These are phyloP conservation scores for Tortricodes alternella DNA, from an alignment of 2,888 invertebrate genomes.

Conservation along the genomic window DNA sequence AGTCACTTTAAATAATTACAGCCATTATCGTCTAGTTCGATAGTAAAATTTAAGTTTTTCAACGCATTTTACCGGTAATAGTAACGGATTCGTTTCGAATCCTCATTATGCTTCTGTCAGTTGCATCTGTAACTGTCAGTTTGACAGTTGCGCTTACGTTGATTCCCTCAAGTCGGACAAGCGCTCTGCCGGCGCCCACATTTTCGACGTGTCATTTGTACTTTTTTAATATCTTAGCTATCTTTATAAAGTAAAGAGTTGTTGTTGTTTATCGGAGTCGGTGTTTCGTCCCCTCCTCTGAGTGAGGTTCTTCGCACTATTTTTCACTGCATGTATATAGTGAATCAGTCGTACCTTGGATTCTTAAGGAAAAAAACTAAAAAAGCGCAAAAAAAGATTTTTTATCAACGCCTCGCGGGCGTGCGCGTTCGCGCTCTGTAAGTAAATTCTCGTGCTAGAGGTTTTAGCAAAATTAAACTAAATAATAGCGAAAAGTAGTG, in stretches of 20 bases:
- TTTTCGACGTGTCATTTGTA: conserved; percentile 64
- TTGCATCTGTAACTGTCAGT: no score
- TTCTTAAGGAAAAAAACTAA: conserved; percentile 56
- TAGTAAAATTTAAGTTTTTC: no score
- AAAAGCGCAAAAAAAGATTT: conserved; percentile 65
- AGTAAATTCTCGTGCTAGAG: conserved; percentile 66
- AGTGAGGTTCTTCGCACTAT: conserved; percentile 68
- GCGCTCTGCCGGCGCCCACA: conserved; percentile 33
- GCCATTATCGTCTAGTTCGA: no score
- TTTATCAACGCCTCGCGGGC: conserved; percentile 67
- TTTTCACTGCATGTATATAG: conserved; percentile 72
- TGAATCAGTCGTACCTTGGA: conserved; percentile 50
- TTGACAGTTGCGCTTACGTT: neutral
- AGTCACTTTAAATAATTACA: neutral
- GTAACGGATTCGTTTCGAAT: no score
- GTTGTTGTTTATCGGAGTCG: conserved; percentile 58
- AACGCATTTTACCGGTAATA: no score
- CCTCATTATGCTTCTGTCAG: no score
- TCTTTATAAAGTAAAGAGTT: conserved; percentile 48
- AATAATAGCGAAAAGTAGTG: conserved; percentile 72
- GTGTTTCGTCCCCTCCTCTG: conserved; percentile 61
- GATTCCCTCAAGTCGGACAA: neutral
- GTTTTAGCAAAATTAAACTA: conserved; percentile 70
- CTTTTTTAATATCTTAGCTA: conserved; percentile 61
- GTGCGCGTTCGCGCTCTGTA: conserved; percentile 47